Evolutionary conservation across 2,113 vertebrate species (phyloP).

Genomic region (Tachysurus vachellii): DNA sequence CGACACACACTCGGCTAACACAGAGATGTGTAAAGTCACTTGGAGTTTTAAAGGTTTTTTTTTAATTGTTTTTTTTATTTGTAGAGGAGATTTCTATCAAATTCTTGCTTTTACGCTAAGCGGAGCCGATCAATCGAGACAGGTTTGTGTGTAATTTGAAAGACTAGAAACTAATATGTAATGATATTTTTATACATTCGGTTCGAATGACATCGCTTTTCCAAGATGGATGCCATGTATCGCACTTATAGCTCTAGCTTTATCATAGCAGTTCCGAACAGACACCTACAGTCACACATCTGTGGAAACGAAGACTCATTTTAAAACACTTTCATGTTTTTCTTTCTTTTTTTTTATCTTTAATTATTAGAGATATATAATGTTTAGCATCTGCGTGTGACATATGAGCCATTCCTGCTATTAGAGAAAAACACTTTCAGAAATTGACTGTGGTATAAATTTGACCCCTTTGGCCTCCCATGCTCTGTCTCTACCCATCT

Average conservation of each 20-base stretch:
- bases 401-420: too few relatives aligned
- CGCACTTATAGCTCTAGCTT: too few relatives aligned
- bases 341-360: too few relatives aligned
- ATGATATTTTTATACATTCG: background rate
- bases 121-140: background rate
- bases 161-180: background rate
- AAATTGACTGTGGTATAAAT: background rate
- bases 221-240: too few relatives aligned
- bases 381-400: too few relatives aligned
- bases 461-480: background rate
- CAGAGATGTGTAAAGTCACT: background rate
- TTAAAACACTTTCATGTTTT: too few relatives aligned
- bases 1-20: background rate
- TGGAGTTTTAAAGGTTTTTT: background rate
- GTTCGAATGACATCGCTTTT: too few relatives aligned
- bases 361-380: too few relatives aligned
- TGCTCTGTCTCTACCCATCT: background rate
- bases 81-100: background rate
- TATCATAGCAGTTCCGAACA: too few relatives aligned
- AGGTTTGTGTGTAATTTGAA: background rate
- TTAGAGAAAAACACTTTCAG: background rate
- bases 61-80: too few relatives aligned
- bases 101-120: background rate
- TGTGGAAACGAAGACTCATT: too few relatives aligned
- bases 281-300: too few relatives aligned